These are phyloP conservation scores for Ochotona princeps DNA, from an alignment of 2,113 vertebrate genomes.

Conservation along the genomic window DNA sequence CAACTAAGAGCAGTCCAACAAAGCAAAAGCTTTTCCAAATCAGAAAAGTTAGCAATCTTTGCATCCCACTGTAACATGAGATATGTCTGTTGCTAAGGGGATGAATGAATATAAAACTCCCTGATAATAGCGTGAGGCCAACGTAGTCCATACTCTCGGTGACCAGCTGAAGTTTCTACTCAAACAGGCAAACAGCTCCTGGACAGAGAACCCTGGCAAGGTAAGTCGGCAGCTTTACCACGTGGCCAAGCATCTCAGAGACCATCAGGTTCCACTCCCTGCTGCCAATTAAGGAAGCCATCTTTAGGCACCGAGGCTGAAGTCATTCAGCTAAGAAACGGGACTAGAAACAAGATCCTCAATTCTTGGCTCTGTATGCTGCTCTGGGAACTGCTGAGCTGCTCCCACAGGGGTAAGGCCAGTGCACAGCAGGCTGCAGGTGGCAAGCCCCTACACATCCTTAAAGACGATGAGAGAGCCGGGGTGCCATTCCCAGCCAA, in stretches of 20 bases:
- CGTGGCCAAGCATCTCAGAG: not conserved
- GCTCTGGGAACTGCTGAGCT: not conserved
- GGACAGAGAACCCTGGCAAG: not conserved
- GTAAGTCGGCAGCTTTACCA: not conserved
- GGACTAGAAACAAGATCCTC: not conserved
- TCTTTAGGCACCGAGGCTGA: not conserved
- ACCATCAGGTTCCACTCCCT: not conserved
- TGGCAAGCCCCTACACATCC: not conserved
- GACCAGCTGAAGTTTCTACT: not conserved
- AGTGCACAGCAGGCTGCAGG: not conserved
- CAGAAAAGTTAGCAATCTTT: not conserved
- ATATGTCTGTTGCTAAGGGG: not conserved
- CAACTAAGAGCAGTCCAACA: not conserved
- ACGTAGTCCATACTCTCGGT: not conserved
- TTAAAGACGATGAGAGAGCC: fast-evolving
- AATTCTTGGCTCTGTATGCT: not conserved
- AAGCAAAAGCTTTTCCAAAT: slow-evolving; percentile 31
- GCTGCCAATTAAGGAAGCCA: not conserved
- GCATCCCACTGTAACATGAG: not conserved
- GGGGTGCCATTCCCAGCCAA: not conserved
- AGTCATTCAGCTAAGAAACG: not conserved
- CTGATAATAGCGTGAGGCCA: not conserved
- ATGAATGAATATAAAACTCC: not conserved
- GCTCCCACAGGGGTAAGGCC: not conserved
- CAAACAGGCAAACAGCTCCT: not conserved